Evolutionary conservation across 1,140 invertebrate species (phyloP).

Genomic region (Trichogramma pretiosum): DNA sequence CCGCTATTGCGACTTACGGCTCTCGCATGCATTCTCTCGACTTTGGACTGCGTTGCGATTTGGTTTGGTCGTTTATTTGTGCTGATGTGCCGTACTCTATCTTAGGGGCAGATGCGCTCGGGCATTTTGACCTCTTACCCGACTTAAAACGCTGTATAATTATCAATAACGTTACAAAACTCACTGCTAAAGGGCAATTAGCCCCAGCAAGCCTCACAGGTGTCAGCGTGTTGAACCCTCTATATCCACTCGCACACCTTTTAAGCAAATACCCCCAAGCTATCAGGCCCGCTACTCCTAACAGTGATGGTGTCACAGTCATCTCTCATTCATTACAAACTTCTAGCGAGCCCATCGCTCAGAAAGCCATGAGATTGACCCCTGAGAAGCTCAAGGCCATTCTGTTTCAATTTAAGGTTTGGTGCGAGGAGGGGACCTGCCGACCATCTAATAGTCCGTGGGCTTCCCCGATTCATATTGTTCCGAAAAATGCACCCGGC

Average conservation of each 20-base stretch:
- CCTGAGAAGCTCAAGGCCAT: neutral
- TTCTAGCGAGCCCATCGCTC: neutral
- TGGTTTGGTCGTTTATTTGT: conserved; percentile 14
- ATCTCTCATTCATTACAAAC: neutral
- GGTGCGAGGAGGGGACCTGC: too few relatives aligned
- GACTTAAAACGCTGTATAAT: conserved; percentile 16
- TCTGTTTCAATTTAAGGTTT: neutral
- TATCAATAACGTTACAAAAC: conserved; percentile 8
- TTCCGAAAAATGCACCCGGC: neutral
- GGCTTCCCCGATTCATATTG: too few relatives aligned
- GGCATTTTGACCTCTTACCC: conserved; percentile 11
- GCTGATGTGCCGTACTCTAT: conserved; percentile 11
- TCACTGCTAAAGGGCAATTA: neutral
- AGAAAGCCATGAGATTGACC: too few relatives aligned
- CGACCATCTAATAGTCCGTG: too few relatives aligned
- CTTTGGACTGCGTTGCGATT: conserved; percentile 11
- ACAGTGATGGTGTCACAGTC: neutral
- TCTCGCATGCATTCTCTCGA: conserved; percentile 5
- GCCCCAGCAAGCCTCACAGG: neutral
- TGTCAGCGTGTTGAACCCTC: neutral
- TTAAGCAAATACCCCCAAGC: neutral
- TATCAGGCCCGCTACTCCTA: neutral
- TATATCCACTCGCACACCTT: neutral
- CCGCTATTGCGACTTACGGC: conserved; percentile 15
- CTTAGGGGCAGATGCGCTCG: conserved; percentile 18